Percentiles rank a stretch among this genome's conserved stretches.
Evolutionary conservation across 1,140 invertebrate genomes (phyloP).

Genomic region (Drosophila santomea): DNA sequence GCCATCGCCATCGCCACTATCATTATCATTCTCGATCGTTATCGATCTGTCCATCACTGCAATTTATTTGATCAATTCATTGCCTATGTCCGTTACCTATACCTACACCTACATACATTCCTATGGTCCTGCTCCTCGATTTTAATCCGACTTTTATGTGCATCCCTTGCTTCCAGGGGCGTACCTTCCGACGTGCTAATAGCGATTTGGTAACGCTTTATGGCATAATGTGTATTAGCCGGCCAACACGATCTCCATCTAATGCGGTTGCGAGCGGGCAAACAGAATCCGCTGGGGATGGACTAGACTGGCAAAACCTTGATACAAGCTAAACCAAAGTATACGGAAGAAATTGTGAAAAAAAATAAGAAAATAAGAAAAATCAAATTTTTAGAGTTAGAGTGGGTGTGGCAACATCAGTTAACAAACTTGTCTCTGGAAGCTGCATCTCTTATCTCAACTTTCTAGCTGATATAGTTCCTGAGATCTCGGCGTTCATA

Average conservation of each 20-base stretch:
- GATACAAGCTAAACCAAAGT: too few relatives aligned
- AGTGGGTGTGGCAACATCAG: too few relatives aligned
- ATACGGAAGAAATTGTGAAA: too few relatives aligned
- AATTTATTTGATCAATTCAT: constrained; percentile 50
- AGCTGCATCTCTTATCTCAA: too few relatives aligned
- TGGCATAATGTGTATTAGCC: constrained; percentile 63
- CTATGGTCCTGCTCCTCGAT: neutral
- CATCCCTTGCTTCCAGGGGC: constrained; percentile 35
- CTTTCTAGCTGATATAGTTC: too few relatives aligned
- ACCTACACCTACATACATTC: constrained; percentile 17
- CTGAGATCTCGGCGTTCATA: too few relatives aligned
- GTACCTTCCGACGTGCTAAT: constrained; percentile 71
- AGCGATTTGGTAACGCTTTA: constrained; percentile 74
- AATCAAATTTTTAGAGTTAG: too few relatives aligned
- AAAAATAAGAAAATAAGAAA: too few relatives aligned
- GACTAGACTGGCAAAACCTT: neutral
- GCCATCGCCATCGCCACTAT: constrained; percentile 41
- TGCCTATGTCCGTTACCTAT: constrained; percentile 26
- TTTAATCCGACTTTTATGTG: constrained; percentile 8
- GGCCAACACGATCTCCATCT: constrained; percentile 59
- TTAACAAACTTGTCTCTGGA: too few relatives aligned
- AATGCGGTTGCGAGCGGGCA: constrained; percentile 22
- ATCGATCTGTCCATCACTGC: constrained; percentile 34
- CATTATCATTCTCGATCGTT: constrained; percentile 46
- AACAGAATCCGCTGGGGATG: constrained; percentile 24